Conservation (phyloP, 1,140 invertebrate genomes). For the Mylabris phalerata region DNA sequence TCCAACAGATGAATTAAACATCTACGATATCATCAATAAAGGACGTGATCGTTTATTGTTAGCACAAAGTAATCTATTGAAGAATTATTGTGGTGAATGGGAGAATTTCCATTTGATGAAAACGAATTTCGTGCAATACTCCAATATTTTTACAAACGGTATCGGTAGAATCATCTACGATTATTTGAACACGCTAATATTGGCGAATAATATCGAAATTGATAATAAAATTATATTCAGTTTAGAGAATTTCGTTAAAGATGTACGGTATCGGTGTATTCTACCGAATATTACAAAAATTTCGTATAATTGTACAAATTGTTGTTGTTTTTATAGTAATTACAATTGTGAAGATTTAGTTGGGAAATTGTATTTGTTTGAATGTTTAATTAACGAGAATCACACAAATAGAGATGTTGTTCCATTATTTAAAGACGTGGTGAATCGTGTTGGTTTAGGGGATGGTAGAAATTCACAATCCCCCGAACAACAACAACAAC, state of each 20-base stretch:
- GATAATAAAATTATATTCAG: constrained; percentile 2
- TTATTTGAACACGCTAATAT: neutral
- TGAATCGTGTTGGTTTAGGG: too few relatives aligned
- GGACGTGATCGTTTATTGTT: constrained; percentile 4
- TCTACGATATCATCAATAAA: constrained; percentile 9
- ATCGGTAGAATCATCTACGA: constrained; percentile 8
- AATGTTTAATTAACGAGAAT: too few relatives aligned
- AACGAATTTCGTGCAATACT: neutral
- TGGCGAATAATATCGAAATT: neutral
- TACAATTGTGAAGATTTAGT: too few relatives aligned
- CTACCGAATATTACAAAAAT: too few relatives aligned
- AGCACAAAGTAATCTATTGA: constrained; percentile 1
- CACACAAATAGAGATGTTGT: too few relatives aligned
- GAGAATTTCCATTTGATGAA: constrained; percentile 3
- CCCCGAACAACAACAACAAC: neutral
- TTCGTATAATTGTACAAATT: too few relatives aligned
- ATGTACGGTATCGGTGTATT: too few relatives aligned
- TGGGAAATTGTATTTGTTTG: too few relatives aligned
- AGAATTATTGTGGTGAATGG: constrained; percentile 7
- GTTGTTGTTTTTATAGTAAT: too few relatives aligned
- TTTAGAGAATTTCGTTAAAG: neutral
- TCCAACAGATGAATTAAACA: constrained; percentile 1
- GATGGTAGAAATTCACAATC: too few relatives aligned
- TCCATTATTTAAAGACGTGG: too few relatives aligned
- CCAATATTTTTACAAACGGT: neutral